Conservation (phyloP, 1,140 invertebrate species). For the Sesamia nonagrioides region DNA sequence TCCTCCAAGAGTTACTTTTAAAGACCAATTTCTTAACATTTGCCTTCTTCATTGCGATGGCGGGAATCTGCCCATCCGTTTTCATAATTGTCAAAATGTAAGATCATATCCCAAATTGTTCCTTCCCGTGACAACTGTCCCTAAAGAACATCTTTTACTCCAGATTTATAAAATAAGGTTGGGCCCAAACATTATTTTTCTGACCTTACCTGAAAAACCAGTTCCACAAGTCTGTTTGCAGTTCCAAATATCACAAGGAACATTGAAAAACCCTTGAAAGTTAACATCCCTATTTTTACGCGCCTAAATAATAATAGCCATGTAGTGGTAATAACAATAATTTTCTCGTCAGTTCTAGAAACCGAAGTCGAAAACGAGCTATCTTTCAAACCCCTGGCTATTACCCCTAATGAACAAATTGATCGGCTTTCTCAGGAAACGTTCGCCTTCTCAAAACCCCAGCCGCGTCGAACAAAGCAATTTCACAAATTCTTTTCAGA, state of each 20-base stretch:
- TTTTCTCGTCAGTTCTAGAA: slow-evolving; percentile 18
- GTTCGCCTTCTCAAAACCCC: slow-evolving; percentile 33
- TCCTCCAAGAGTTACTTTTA: not conserved
- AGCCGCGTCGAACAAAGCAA: slow-evolving; percentile 42
- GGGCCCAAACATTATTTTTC: too few species aligned
- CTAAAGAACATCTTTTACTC: not conserved
- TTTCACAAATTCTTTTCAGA: slow-evolving; percentile 57
- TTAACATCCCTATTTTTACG: not conserved
- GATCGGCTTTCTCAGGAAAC: slow-evolving; percentile 37
- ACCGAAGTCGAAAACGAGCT: slow-evolving; percentile 3
- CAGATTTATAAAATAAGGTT: not conserved
- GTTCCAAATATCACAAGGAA: not conserved
- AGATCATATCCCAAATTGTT: not conserved
- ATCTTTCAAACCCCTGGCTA: slow-evolving; percentile 23
- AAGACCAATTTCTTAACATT: too few species aligned
- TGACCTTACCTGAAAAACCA: slow-evolving; percentile 18
- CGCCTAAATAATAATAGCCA: slow-evolving; percentile 10
- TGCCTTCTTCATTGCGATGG: not conserved
- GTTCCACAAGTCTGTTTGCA: not conserved
- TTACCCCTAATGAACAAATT: slow-evolving; percentile 35
- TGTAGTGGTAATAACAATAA: slow-evolving; percentile 8
- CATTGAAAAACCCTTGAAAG: not conserved
- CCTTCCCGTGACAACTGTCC: not conserved
- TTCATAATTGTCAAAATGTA: not conserved
- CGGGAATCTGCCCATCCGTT: not conserved